Evolutionary conservation across 2,888 invertebrate species (phyloP).

Genomic region (Oscheius onirici): DNA sequence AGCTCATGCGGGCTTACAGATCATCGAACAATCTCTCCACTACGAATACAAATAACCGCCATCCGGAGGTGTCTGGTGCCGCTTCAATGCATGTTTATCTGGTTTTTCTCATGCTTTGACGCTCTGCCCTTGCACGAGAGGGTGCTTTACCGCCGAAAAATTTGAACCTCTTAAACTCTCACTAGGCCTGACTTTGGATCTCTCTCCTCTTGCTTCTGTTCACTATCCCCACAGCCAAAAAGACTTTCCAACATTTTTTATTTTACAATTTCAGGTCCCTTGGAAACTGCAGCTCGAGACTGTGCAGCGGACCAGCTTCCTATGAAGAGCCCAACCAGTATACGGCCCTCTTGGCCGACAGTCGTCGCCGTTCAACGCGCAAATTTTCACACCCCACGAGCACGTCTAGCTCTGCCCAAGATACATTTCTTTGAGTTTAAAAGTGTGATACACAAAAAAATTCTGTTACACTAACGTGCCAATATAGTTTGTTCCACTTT

Average conservation of each 20-base stretch:
- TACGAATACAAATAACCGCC: neutral
- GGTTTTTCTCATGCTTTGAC: constrained; percentile 11
- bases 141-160: neutral
- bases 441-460: neutral
- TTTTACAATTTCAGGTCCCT: constrained; percentile 40
- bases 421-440: constrained; percentile 68
- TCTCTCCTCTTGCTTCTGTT: constrained; percentile 5
- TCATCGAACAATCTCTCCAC: constrained; percentile 35
- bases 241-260: neutral
- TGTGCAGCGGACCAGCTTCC: constrained; percentile 47
- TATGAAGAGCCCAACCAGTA: constrained; percentile 62
- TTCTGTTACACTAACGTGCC: no score
- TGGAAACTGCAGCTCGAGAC: constrained; percentile 51
- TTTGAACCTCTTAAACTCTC: neutral
- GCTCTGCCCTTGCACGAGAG: neutral
- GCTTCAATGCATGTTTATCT: constrained; percentile 30
- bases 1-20: constrained; percentile 6
- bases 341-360: constrained; percentile 65
- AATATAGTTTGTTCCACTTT: no score
- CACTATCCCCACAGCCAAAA: neutral
- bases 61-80: constrained; percentile 24
- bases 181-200: neutral
- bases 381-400: constrained; percentile 65
- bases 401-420: constrained; percentile 67
- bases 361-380: constrained; percentile 56